Percentiles rank a stretch among this genome's conserved stretches.
phyloP scores from a whole-genome alignment of 2,797 vertebrate species.

The Saxicola maurus region DNA sequence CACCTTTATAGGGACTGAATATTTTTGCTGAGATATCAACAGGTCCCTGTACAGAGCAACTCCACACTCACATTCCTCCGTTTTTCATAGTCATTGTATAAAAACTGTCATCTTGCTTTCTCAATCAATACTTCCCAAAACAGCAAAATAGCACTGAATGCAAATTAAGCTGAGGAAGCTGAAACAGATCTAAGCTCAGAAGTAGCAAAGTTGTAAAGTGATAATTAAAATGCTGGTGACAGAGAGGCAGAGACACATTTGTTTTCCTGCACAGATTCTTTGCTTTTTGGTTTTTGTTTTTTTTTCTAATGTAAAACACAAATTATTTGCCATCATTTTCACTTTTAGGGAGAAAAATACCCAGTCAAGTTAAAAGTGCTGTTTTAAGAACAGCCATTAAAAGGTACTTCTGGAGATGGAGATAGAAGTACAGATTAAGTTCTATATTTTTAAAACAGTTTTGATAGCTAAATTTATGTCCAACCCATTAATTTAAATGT shows the following conservation, averaged over 20 bases:
- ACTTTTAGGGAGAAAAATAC: background rate
- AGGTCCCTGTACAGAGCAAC: background rate
- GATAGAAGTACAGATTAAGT: background rate
- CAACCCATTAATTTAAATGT: background rate
- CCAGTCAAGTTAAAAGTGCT: background rate
- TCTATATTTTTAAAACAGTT: background rate
- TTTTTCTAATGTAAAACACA: background rate
- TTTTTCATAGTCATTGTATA: background rate
- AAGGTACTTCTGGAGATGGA: background rate
- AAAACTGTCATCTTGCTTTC: background rate
- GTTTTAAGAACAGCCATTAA: background rate
- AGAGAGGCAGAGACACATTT: background rate
- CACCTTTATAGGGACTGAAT: background rate
- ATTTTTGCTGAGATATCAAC: background rate
- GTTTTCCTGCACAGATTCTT: background rate
- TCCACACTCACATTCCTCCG: background rate
- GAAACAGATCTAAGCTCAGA: background rate
- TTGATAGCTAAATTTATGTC: background rate
- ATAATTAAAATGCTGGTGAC: slow-evolving; percentile 3
- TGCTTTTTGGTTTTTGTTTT: background rate
- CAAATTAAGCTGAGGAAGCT: background rate
- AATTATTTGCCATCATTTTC: background rate
- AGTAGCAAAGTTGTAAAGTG: background rate
- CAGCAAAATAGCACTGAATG: background rate
- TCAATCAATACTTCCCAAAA: background rate